A percentile compares a stretch with the other conserved stretches of the same genome.
phyloP scores from a whole-genome alignment of 2,113 vertebrate species.

The Microtus pennsylvanicus region DNA sequence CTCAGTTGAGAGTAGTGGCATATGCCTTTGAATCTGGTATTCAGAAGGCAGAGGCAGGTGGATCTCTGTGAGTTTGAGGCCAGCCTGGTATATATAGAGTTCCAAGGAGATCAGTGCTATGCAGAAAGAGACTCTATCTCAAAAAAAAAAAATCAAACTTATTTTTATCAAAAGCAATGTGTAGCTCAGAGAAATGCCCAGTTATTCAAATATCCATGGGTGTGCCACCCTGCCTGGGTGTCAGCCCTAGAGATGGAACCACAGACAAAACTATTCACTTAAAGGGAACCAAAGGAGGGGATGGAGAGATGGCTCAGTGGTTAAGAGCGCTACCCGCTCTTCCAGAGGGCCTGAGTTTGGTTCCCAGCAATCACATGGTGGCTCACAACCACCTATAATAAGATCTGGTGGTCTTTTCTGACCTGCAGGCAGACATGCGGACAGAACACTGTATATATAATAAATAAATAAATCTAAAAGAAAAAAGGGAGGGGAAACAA shows the following conservation, averaged over 20 bases:
- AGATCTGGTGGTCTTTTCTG: no score
- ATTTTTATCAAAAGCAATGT: background rate
- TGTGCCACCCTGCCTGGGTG: background rate
- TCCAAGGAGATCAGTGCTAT: background rate
- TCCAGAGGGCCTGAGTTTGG: no score
- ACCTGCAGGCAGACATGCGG: no score
- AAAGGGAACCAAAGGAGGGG: background rate
- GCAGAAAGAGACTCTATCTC: background rate
- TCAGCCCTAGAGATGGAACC: background rate
- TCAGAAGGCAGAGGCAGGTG: background rate
- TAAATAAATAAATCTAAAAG: no score
- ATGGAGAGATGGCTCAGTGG: no score
- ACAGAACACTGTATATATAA: no score
- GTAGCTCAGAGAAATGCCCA: background rate
- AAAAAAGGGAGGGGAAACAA: background rate
- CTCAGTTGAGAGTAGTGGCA: background rate
- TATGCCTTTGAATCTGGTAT: no score
- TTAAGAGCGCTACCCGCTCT: no score
- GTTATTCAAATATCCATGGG: fast-evolving
- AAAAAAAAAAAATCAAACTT: background rate
- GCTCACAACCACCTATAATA: no score
- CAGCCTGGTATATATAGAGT: background rate
- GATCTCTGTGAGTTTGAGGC: background rate
- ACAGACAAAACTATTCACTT: background rate
- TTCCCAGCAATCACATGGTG: no score